These are phyloP conservation scores for Chymomyza fuscimana DNA, from an alignment of 2,888 invertebrate species.

Conservation along the genomic window DNA sequence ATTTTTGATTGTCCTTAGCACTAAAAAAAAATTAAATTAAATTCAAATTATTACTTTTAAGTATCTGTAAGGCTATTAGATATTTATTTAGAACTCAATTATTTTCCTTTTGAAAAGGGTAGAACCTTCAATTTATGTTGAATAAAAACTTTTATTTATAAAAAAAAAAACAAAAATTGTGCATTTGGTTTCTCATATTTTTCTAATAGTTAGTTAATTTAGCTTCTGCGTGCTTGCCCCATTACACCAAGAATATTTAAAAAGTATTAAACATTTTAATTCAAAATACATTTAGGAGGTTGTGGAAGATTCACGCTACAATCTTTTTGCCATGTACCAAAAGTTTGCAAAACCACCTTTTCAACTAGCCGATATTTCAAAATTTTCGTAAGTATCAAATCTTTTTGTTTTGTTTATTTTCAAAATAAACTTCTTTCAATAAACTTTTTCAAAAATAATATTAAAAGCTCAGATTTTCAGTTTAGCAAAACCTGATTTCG, in stretches of 20 bases:
- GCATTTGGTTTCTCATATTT: slow-evolving; percentile 51
- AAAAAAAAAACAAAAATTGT: slow-evolving; percentile 43
- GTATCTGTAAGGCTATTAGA: not conserved
- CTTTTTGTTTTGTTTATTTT: not conserved
- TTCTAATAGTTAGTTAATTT: not conserved
- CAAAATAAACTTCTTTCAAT: slow-evolving; percentile 2
- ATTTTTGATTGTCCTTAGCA: too few species aligned
- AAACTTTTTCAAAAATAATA: not conserved
- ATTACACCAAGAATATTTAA: slow-evolving; percentile 12
- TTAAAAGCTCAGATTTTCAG: slow-evolving; percentile 40
- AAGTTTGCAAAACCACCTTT: slow-evolving; percentile 79
- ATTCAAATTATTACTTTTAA: not conserved
- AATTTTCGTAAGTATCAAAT: slow-evolving; percentile 76
- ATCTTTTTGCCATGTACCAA: slow-evolving; percentile 80
- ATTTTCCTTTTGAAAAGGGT: not conserved
- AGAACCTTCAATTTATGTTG: not conserved
- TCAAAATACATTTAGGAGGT: slow-evolving; percentile 65
- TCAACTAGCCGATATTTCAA: slow-evolving; percentile 78
- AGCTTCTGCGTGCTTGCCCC: not conserved
- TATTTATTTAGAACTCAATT: not conserved
- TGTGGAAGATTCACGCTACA: slow-evolving; percentile 78
- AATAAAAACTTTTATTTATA: not conserved
- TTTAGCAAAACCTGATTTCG: slow-evolving; percentile 77
- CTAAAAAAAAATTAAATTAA: too few species aligned
- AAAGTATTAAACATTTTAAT: slow-evolving; percentile 1